A percentile compares a stretch with the other conserved stretches of the same genome.
Conservation (phyloP, 2,797 vertebrate genomes). For the Pantherophis alleghaniensis region DNA sequence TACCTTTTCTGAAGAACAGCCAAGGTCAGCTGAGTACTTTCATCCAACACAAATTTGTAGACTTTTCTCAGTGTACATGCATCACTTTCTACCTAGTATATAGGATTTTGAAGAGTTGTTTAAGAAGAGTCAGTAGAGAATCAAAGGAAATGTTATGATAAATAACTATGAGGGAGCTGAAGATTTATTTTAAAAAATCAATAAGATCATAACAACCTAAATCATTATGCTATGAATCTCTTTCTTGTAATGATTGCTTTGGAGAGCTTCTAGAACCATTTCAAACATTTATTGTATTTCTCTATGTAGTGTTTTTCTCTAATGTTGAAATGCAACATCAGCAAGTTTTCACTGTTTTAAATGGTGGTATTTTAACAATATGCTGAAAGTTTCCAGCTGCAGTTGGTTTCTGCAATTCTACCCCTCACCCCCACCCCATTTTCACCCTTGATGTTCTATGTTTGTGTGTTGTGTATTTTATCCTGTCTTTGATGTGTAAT, state of each 20-base stretch:
- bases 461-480: slow-evolving; percentile 17
- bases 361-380: slow-evolving; percentile 2
- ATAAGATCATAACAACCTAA: background rate
- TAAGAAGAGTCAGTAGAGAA: background rate
- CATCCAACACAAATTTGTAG: background rate
- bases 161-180: background rate
- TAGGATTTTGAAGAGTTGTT: background rate
- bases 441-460: background rate
- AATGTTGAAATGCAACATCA: background rate
- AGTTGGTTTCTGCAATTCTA: background rate
- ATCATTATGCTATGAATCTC: background rate
- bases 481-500: slow-evolving; percentile 11
- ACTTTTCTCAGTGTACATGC: background rate
- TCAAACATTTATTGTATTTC: slow-evolving; percentile 1
- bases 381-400: slow-evolving; percentile 5
- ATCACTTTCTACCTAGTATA: background rate
- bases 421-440: too few species aligned
- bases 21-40: background rate
- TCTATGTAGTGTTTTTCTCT: background rate
- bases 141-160: background rate
- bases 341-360: background rate
- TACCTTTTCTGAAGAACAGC: background rate
- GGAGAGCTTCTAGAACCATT: background rate
- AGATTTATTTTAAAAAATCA: background rate
- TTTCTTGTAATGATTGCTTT: background rate